Conservation (phyloP, 2,797 vertebrate species). For the Synanceia verrucosa region DNA sequence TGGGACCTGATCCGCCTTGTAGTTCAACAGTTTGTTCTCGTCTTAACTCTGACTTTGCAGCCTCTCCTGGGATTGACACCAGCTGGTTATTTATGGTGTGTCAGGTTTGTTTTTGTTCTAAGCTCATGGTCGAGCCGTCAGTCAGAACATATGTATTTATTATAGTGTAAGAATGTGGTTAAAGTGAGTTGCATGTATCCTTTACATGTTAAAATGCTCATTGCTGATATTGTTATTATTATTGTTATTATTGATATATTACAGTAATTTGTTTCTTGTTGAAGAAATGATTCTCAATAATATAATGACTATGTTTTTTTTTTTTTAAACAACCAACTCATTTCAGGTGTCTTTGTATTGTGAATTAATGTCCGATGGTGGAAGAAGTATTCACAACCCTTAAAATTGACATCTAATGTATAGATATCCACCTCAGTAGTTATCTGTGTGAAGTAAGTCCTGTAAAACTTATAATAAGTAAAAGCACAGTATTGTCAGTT, state of each 20-base stretch:
- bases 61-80: slow-evolving; percentile 5
- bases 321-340: neutral
- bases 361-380: neutral
- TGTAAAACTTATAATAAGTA: neutral
- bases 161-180: neutral
- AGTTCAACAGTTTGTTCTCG: too few species aligned
- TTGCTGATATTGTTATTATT: too few species aligned
- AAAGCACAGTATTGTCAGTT: neutral
- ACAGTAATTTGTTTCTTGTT: slow-evolving; percentile 12
- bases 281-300: neutral
- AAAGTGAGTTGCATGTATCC: slow-evolving; percentile 11
- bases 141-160: slow-evolving; percentile 15
- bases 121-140: too few species aligned
- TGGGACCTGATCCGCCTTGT: neutral
- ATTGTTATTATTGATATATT: too few species aligned
- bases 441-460: too few species aligned
- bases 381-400: neutral
- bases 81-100: slow-evolving; percentile 26
- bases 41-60: neutral
- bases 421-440: too few species aligned
- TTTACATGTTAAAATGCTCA: neutral
- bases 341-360: neutral
- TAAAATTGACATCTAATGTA: too few species aligned
- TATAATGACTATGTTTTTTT: neutral
- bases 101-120: slow-evolving; percentile 6